Evolutionary conservation across 2,797 vertebrate genomes (phyloP), one percentile per base, ranked within the genome.

Genomic region (Poeciliopsis paucimaculata): DNA sequence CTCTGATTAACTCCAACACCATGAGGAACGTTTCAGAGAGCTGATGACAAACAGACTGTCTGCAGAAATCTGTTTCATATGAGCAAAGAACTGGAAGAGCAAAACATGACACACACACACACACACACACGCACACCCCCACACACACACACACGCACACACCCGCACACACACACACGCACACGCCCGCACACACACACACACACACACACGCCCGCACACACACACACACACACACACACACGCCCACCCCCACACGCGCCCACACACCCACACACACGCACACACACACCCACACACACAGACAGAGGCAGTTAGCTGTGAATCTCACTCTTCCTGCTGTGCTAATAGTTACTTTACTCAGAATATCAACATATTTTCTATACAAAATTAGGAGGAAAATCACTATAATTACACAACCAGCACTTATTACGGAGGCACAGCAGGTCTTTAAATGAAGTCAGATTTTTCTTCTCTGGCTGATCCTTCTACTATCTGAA

Each of bases 11-110:
- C 77, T 34, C 20, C 26, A 53, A 39, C 73, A 76, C 57, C 57
- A 49, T 0, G 8, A 28, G 84, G 76, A 76, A 80, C 41, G 76
- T 87, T 90, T 76, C 64, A 51, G 26, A 83, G 81, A 80, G 81
- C 73, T 81, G 34, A 28, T 88, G 80, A 87, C 78, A 36, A 81
- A 73, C 70, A 72, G 79, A 4, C 68, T 49, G 41, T 31, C 68
- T 49, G 3, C 4, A 26, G 9, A 76, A 62, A 64, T 82, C 83
- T 78, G 68, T 86, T 78, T 90, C 80, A 76, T 81, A 74, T 73
- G 73, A 79, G 71, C 86, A 11, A 81, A 34, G 49, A 23, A 71
- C 72, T 77, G 62, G 36, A 77, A 51, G 73, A 62, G 55, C 82
- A 82, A 82, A 84, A 31, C n/a, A 28, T 12, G 68, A 43, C 62